Evolutionary conservation across 2,797 vertebrate species (phyloP).

Genomic region (Muraenolepis orangiensis): DNA sequence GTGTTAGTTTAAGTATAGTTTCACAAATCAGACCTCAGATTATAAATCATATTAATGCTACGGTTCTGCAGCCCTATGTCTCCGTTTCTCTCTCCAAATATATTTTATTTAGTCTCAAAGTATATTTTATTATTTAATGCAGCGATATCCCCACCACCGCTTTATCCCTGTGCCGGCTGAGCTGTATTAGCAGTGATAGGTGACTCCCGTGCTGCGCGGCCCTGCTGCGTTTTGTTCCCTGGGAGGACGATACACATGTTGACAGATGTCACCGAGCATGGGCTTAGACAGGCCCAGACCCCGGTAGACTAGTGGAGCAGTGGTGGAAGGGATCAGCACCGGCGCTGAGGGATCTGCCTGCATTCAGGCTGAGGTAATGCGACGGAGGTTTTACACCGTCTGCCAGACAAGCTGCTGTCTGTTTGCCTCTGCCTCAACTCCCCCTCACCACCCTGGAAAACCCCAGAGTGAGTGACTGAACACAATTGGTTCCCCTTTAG

Average conservation of each 20-base stretch:
- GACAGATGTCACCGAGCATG: slow-evolving; percentile 70
- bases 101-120: not conserved
- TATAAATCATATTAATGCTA: no score
- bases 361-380: slow-evolving; percentile 54
- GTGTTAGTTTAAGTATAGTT: no score
- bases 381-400: slow-evolving; percentile 40
- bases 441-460: not conserved
- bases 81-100: not conserved
- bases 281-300: slow-evolving; percentile 54
- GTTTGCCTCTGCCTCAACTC: slow-evolving; percentile 10
- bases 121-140: not conserved
- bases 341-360: slow-evolving; percentile 51
- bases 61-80: not conserved
- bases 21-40: no score
- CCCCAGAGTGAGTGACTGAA: not conserved
- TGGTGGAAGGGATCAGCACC: slow-evolving; percentile 49
- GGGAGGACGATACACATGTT: slow-evolving; percentile 58
- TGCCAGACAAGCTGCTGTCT: slow-evolving; percentile 30
- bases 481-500: not conserved
- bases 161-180: slow-evolving; percentile 40
- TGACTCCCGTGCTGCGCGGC: slow-evolving; percentile 48
- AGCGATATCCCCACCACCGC: not conserved
- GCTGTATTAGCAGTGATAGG: slow-evolving; percentile 55
- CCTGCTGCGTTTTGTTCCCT: slow-evolving; percentile 55
- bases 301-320: slow-evolving; percentile 54